Evolutionary conservation across 2,797 vertebrate genomes (phyloP), one percentile per base, ranked within the genome.

Genomic region (Xiphorhynchus erythropygius): DNA sequence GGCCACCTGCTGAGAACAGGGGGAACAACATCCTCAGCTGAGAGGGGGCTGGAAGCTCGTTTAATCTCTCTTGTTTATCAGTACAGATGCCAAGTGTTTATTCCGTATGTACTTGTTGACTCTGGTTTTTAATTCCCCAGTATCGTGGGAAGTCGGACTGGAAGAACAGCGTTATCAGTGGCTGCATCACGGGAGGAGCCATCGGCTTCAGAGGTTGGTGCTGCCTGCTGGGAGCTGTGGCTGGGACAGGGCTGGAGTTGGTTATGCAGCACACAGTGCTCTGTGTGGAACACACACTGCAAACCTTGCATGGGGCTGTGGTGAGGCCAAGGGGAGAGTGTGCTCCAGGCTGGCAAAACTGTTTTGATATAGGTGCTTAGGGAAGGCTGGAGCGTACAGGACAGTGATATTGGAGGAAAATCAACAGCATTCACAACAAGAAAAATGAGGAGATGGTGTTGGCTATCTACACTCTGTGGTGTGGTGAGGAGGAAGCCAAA

Each of bases 111-210:
- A 11, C 42, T 65, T 83, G 77, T 22, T 92, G 89, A 49, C 60
- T 68, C 11, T 87, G 62, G 28, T 81, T 74, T 53, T 88, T 73
- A 62, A 90, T 70, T 92, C 83, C 84, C 17, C 96, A 99, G 99
- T 99, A 99, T 94, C 98, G 99, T 87, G 99, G 99, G 11, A 98
- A 98, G 80, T 99, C 99, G 2, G 99, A 99, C 96, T 99, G 99
- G 99, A 99, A 99, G 98, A 99, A 99, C 22, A 99, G 99, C 0
- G 99, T 99, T 55, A 98, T 99, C 88, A 99, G 99, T 5, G 99
- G 99, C 65, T 99, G 99, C 96, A 98, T 99, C 64, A 99, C 99
- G 0, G 99, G 99, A 80, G 99, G 99, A 87, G 99, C 98, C 27
- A 99, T 99, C 18, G 99, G 99, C 74, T 99, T 99, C 94, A 98